These are phyloP conservation scores for Megaceryle torquata DNA, from an alignment of 2,113 vertebrate species.

Conservation along the genomic window DNA sequence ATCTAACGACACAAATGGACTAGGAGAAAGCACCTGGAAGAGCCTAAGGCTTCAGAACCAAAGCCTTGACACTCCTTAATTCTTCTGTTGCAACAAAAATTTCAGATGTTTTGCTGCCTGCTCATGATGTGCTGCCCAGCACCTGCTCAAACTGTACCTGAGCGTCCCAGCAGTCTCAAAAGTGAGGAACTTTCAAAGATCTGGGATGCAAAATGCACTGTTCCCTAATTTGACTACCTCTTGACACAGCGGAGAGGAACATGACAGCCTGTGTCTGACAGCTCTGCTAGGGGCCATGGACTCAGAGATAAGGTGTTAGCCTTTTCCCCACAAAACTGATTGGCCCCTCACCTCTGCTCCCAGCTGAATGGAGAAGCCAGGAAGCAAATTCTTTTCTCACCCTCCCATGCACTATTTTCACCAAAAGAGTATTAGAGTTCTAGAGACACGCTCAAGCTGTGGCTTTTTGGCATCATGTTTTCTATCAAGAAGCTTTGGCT, in stretches of 20 bases:
- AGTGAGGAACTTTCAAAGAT: background rate
- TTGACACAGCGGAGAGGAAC: background rate
- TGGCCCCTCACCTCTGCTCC: background rate
- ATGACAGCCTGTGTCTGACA: rapidly evolving
- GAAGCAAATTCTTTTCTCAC: background rate
- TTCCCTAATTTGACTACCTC: background rate
- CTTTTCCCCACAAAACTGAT: background rate
- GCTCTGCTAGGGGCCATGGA: background rate
- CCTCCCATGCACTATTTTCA: background rate
- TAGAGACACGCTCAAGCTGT: rapidly evolving
- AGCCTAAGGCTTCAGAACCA: background rate
- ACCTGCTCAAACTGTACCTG: background rate
- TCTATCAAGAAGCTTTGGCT: background rate
- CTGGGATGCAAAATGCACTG: background rate
- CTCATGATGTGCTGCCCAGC: background rate
- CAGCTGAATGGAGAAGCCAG: background rate
- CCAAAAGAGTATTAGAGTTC: background rate
- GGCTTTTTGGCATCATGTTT: rapidly evolving
- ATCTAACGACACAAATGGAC: background rate
- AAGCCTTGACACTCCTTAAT: background rate
- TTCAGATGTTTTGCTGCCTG: background rate
- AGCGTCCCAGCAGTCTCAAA: rapidly evolving
- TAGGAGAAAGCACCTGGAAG: background rate
- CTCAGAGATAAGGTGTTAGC: background rate
- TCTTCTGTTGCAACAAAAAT: background rate